A percentile compares a stretch with the other conserved stretches of the same genome.
Conservation (phyloP, 2,113 vertebrate species). For the Argyrosomus japonicus region DNA sequence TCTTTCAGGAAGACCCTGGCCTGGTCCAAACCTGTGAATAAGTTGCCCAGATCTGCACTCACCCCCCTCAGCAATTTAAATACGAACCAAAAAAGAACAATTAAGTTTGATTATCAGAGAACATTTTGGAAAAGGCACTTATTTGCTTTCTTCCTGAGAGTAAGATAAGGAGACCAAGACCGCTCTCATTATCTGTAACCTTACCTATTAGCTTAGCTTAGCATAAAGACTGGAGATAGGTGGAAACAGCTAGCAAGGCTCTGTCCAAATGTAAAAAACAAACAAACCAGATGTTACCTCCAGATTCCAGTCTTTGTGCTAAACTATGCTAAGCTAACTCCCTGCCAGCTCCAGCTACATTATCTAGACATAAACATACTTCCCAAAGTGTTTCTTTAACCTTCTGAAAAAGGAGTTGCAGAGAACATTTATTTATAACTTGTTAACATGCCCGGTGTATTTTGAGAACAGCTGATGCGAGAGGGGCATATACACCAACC, state of each 20-base stretch:
- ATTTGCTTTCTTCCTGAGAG: neutral
- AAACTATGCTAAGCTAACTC: neutral
- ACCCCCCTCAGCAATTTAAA: neutral
- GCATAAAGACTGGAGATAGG: neutral
- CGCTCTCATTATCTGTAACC: neutral
- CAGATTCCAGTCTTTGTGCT: neutral
- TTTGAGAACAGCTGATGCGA: neutral
- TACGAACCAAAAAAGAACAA: neutral
- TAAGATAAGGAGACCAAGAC: neutral
- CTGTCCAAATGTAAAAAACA: neutral
- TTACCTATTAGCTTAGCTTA: neutral
- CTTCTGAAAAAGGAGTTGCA: no score
- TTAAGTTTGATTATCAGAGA: neutral
- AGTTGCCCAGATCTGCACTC: neutral
- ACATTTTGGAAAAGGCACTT: neutral
- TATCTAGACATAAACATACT: neutral
- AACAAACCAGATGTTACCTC: no score
- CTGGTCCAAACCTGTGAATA: neutral
- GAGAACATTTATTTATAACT: no score
- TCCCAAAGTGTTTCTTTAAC: neutral
- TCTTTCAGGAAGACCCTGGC: neutral
- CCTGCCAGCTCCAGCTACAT: neutral
- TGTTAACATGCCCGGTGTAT: no score
- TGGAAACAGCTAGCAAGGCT: neutral
- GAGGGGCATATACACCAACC: neutral